Conservation (phyloP, 2,888 invertebrate species). For the Hydraecia micacea region DNA sequence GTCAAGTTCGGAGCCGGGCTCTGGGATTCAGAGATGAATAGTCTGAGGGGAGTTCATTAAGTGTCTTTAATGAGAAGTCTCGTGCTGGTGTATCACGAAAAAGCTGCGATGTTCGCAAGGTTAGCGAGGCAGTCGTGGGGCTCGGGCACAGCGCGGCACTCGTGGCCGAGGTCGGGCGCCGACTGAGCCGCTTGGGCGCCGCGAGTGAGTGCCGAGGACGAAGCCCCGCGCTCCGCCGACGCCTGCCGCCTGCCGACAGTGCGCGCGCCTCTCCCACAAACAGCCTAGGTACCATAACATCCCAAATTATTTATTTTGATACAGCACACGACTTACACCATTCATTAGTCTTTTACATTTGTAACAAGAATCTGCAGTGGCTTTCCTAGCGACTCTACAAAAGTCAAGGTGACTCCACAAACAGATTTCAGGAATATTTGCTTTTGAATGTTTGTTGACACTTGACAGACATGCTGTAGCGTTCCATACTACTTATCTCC, state of each 20-base stretch:
- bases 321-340: slow-evolving; percentile 62
- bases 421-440: background rate
- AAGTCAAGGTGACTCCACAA: background rate
- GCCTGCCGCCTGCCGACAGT: slow-evolving; percentile 73
- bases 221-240: slow-evolving; percentile 81
- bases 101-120: slow-evolving; percentile 78
- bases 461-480: background rate
- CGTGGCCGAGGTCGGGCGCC: slow-evolving; percentile 79
- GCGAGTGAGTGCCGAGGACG: slow-evolving; percentile 77
- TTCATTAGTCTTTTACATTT: slow-evolving; percentile 30
- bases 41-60: slow-evolving; percentile 72
- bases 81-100: slow-evolving; percentile 71
- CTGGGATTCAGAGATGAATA: slow-evolving; percentile 71
- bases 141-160: slow-evolving; percentile 70
- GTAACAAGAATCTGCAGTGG: background rate
- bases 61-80: slow-evolving; percentile 67
- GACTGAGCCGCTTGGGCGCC: slow-evolving; percentile 86
- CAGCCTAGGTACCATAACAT: slow-evolving; percentile 71
- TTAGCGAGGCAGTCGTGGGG: slow-evolving; percentile 77
- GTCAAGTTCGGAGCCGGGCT: slow-evolving; percentile 85
- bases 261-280: slow-evolving; percentile 85
- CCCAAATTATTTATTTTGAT: slow-evolving; percentile 75
- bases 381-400: background rate
- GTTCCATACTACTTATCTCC: background rate
- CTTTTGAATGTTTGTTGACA: slow-evolving; percentile 4